Percentiles rank a stretch among this genome's conserved stretches.
Evolutionary conservation across 2,113 vertebrate species (phyloP).

Genomic region (mouse (Mus musculus)): GRCm39 chrX:158604501-158605000

Average conservation of each 20-base stretch:
- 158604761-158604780: neutral
- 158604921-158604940: slow-evolving; percentile 44
- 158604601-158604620: neutral
- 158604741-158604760: neutral
- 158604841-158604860: neutral
- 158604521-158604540: slow-evolving; percentile 32
- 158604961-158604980: slow-evolving; percentile 48
- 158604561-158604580: slow-evolving; percentile 61
- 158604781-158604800: neutral
- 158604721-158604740: neutral
- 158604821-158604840: neutral
- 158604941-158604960: slow-evolving; percentile 44
- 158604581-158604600: slow-evolving; percentile 50
- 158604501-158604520: slow-evolving; percentile 50
- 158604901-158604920: slow-evolving; percentile 35
- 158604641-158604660: neutral
- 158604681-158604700: neutral
- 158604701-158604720: neutral
- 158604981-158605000: slow-evolving; percentile 26
- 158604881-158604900: slow-evolving; percentile 42
- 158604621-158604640: neutral
- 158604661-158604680: neutral
- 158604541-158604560: neutral
- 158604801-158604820: neutral
- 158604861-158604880: slow-evolving; percentile 33